Evolutionary conservation across 1,140 invertebrate genomes (phyloP).

Genomic region (Ceratina calcarata): DNA sequence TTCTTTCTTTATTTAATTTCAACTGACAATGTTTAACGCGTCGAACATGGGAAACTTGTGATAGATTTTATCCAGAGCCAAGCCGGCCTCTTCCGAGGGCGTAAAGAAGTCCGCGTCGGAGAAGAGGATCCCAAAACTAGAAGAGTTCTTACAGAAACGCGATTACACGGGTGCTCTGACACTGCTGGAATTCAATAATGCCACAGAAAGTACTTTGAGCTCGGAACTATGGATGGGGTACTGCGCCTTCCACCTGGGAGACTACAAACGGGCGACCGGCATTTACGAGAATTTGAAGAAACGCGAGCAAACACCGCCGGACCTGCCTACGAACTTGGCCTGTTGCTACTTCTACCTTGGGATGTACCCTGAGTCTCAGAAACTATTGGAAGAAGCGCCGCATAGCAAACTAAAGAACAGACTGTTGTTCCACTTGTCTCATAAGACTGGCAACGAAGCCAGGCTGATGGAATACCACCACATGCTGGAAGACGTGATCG

Average conservation of each 20-base stretch:
- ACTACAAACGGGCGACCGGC: constrained; percentile 93
- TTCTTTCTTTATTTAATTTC: not conserved
- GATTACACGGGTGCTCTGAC: constrained; percentile 98
- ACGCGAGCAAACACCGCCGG: constrained; percentile 76
- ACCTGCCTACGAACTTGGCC: constrained; percentile 89
- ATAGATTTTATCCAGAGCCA: constrained; percentile 87
- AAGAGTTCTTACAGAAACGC: constrained; percentile 92
- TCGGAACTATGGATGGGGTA: constrained; percentile 95
- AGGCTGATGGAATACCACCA: constrained; percentile 91
- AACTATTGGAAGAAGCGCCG: constrained; percentile 83
- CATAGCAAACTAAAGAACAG: constrained; percentile 87
- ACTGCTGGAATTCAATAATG: constrained; percentile 89
- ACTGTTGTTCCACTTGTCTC: constrained; percentile 95
- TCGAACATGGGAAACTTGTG: not conserved
- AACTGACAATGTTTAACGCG: not conserved
- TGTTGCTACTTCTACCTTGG: constrained; percentile 98
- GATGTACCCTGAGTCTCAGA: constrained; percentile 87
- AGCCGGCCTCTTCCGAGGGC: constrained; percentile 82
- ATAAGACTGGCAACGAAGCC: constrained; percentile 95
- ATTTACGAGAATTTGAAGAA: constrained; percentile 83
- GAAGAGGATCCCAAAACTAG: constrained; percentile 87
- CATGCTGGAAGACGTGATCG: constrained; percentile 89
- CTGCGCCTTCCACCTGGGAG: constrained; percentile 96
- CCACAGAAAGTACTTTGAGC: constrained; percentile 82
- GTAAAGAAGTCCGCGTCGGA: constrained; percentile 73